phyloP scores from a whole-genome alignment of 2,888 invertebrate genomes.

The Melitaea athalia region DNA sequence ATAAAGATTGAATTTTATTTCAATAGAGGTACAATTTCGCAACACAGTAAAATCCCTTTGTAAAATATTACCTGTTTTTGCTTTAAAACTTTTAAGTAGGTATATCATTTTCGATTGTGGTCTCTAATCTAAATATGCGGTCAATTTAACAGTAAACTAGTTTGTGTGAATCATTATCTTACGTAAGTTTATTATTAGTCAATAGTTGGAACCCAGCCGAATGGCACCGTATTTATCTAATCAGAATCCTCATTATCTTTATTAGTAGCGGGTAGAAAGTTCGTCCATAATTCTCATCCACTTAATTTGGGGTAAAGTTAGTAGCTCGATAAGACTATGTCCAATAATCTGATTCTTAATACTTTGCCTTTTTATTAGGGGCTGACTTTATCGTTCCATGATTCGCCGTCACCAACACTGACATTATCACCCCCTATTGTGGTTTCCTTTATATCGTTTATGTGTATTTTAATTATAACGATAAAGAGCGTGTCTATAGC shows the following conservation, averaged over 20 bases:
- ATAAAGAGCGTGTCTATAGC: constrained; percentile 45
- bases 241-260: constrained; percentile 75
- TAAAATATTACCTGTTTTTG: background rate
- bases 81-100: background rate
- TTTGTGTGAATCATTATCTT: constrained; percentile 25
- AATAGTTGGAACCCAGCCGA: constrained; percentile 32
- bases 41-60: constrained; percentile 1
- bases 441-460: constrained; percentile 47
- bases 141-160: constrained; percentile 14
- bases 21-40: constrained; percentile 52
- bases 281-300: constrained; percentile 75
- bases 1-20: constrained; percentile 69
- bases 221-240: constrained; percentile 71
- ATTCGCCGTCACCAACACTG: constrained; percentile 61
- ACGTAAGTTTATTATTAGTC: constrained; percentile 32
- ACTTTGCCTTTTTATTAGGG: constrained; percentile 70
- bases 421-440: constrained; percentile 66
- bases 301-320: constrained; percentile 74
- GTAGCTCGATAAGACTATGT: constrained; percentile 69
- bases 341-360: constrained; percentile 70
- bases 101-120: background rate
- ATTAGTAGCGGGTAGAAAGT: constrained; percentile 70
- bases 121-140: background rate
- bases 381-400: constrained; percentile 66
- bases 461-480: constrained; percentile 49